phyloP scores from a whole-genome alignment of 2,113 vertebrate species.

The Paradisaea rubra region DNA sequence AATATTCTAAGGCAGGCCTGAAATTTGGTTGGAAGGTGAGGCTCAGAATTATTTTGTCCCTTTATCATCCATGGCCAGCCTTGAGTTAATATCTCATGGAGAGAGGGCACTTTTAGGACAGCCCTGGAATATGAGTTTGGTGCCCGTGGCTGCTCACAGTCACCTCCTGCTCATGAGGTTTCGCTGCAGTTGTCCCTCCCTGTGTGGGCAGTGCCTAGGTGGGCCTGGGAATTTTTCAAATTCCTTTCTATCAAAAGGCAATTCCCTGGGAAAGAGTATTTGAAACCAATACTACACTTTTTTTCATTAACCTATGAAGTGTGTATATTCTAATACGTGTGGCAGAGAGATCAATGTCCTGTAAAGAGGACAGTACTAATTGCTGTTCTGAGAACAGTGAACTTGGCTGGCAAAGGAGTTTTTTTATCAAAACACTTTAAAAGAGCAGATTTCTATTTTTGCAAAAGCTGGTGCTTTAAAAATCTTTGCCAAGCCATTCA shows the following conservation, averaged over 20 bases:
- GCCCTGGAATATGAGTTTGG: background rate
- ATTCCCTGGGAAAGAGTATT: background rate
- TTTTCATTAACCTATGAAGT: background rate
- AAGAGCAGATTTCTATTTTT: background rate
- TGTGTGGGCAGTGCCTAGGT: accelerated
- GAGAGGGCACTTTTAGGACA: background rate
- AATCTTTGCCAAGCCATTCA: background rate
- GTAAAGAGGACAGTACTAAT: background rate
- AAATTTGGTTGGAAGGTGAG: background rate
- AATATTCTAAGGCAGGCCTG: background rate
- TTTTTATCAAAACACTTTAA: background rate
- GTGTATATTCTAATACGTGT: background rate
- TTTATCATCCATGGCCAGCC: background rate
- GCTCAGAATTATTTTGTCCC: background rate
- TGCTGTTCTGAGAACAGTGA: background rate
- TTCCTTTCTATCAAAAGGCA: background rate
- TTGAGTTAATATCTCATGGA: background rate
- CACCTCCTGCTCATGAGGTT: accelerated
- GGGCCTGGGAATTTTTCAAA: background rate
- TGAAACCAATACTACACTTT: background rate
- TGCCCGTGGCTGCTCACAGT: background rate
- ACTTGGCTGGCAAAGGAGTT: background rate
- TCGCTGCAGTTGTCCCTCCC: accelerated
- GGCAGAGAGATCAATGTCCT: background rate
- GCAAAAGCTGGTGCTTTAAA: background rate